Conservation (phyloP, 2,113 vertebrate species). For the Nothobranchius furzeri region DNA sequence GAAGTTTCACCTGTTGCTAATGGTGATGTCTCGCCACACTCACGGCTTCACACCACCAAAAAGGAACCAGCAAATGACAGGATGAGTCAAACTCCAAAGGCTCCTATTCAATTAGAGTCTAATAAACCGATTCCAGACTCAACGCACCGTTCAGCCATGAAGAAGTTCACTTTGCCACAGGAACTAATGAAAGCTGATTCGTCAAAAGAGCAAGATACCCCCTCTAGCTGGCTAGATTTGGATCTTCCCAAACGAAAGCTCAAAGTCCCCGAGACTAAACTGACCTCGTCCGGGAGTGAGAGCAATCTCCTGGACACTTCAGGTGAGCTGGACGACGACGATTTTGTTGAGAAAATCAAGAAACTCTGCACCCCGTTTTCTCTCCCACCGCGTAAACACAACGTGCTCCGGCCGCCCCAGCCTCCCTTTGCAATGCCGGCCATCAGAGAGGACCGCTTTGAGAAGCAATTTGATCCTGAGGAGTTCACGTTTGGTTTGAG, state of each 20-base stretch:
- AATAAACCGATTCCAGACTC: slow-evolving; percentile 34
- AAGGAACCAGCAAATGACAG: slow-evolving; percentile 20
- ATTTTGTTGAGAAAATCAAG: slow-evolving; percentile 90
- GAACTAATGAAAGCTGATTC: slow-evolving; percentile 47
- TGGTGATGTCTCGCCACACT: slow-evolving; percentile 6
- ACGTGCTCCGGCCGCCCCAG: slow-evolving; percentile 78
- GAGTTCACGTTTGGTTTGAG: slow-evolving; percentile 89
- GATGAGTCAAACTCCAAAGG: slow-evolving; percentile 27
- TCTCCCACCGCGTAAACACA: slow-evolving; percentile 88
- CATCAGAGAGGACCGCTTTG: slow-evolving; percentile 88
- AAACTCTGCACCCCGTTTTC: slow-evolving; percentile 84
- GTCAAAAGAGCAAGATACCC: slow-evolving; percentile 42
- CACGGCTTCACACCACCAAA: slow-evolving; percentile 6
- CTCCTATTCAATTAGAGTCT: slow-evolving; percentile 4
- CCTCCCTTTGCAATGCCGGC: slow-evolving; percentile 90
- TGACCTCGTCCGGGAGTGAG: slow-evolving; percentile 79
- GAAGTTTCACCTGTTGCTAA: slow-evolving; percentile 28
- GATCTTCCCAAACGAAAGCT: slow-evolving; percentile 62
- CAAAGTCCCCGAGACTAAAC: slow-evolving; percentile 53
- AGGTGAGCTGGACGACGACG: slow-evolving; percentile 84
- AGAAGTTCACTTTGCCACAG: slow-evolving; percentile 33
- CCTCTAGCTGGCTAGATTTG: slow-evolving; percentile 70
- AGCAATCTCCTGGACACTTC: slow-evolving; percentile 83
- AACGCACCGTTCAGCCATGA: slow-evolving; percentile 50
- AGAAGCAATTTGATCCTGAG: slow-evolving; percentile 89